phyloP scores from a whole-genome alignment of 2,113 vertebrate species.

The Notarius quadriscutis region DNA sequence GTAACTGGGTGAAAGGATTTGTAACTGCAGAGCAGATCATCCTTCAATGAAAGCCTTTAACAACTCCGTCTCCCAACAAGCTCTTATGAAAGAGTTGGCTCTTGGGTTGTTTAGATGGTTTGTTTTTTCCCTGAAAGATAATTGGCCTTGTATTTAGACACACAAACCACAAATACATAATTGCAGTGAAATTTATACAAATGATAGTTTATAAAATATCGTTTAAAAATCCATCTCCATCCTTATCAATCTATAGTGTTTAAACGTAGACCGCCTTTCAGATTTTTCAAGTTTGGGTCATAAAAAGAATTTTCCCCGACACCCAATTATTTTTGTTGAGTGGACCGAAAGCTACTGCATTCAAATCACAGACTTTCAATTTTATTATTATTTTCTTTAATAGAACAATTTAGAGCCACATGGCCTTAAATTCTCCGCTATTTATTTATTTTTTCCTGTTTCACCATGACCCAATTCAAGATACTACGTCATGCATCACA shows the following conservation, averaged over 20 bases:
- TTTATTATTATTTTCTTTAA: no score
- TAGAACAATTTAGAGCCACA: no score
- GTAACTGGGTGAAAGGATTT: not conserved
- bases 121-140: not conserved
- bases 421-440: no score
- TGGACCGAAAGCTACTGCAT: no score
- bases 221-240: not conserved
- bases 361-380: no score
- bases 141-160: not conserved
- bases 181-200: not conserved
- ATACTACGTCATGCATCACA: no score
- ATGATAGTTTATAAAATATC: not conserved
- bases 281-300: no score
- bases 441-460: no score
- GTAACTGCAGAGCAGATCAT: not conserved
- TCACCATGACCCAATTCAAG: no score
- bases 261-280: no score
- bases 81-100: not conserved
- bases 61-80: not conserved
- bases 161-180: not conserved
- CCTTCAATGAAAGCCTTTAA: not conserved
- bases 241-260: not conserved
- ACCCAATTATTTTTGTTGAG: no score
- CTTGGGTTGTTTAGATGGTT: not conserved
- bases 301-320: no score